A percentile compares a stretch with the other conserved stretches of the same genome.
Conservation (phyloP, 1,140 invertebrate genomes). For the Campoletis sonorensis region DNA sequence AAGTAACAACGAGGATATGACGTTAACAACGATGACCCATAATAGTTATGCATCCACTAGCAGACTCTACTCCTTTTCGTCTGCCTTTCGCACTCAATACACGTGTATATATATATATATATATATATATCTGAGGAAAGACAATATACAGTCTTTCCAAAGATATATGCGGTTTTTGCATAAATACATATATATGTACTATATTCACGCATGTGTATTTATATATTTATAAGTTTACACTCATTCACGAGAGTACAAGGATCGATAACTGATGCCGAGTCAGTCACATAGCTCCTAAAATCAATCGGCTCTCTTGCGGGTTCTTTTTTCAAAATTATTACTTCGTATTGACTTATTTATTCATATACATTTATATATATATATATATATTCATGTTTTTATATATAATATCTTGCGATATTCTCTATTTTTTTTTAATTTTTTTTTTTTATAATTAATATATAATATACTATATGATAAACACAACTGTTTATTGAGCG, state of each 20-base stretch:
- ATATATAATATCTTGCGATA: neutral
- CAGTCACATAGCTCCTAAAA: too few species aligned
- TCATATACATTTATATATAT: too few species aligned
- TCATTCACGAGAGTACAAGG: too few species aligned
- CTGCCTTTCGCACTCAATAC: conserved; percentile 37
- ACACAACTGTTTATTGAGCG: conserved; percentile 66
- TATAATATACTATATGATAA: conserved; percentile 75
- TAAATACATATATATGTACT: too few species aligned
- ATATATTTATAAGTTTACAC: too few species aligned
- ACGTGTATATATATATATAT: conserved; percentile 46
- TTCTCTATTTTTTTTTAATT: conserved; percentile 43
- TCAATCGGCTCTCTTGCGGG: too few species aligned
- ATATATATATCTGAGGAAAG: too few species aligned
- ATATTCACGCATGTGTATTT: too few species aligned
- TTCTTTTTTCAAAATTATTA: too few species aligned
- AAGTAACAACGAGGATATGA: conserved; percentile 43
- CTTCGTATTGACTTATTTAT: too few species aligned
- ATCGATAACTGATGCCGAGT: too few species aligned
- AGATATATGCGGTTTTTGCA: conserved; percentile 24
- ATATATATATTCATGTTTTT: neutral
- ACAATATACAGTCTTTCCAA: conserved; percentile 53
- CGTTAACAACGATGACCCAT: conserved; percentile 42
- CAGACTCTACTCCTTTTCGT: conserved; percentile 25
- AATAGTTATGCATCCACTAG: conserved; percentile 21
- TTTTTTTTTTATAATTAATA: conserved; percentile 50